A percentile compares a stretch with the other conserved stretches of the same genome.
These are phyloP conservation scores for Sclerodermus sp. DNA, from an alignment of 2,888 invertebrate genomes.

Conservation along the genomic window DNA sequence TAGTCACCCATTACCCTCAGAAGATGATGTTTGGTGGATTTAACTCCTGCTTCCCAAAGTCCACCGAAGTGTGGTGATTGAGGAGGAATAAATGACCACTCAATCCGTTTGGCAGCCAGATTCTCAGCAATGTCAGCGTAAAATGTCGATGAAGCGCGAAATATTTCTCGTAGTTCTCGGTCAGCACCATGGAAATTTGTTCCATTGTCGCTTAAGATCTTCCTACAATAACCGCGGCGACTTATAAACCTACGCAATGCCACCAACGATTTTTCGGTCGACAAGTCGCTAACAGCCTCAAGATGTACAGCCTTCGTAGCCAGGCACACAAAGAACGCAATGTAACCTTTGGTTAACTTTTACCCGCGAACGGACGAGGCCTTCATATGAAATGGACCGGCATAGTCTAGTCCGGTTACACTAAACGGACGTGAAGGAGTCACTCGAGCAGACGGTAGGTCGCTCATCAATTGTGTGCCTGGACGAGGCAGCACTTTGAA, in stretches of 20 bases:
- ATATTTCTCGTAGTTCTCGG: too few relatives aligned
- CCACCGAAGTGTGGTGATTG: constrained; percentile 32
- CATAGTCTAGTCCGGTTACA: too few relatives aligned
- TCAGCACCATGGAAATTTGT: constrained; percentile 13
- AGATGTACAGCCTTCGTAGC: constrained; percentile 9
- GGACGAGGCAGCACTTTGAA: too few relatives aligned
- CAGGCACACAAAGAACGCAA: constrained; percentile 11
- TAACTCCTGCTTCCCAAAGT: constrained; percentile 34
- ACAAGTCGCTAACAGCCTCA: neutral
- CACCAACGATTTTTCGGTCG: too few relatives aligned
- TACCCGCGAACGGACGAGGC: too few relatives aligned
- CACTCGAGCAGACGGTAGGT: too few relatives aligned
- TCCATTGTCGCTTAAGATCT: constrained; percentile 14
- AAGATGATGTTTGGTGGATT: constrained; percentile 32
- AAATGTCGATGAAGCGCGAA: neutral
- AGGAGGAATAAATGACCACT: constrained; percentile 38
- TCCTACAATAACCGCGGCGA: constrained; percentile 5
- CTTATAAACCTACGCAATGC: constrained; percentile 11
- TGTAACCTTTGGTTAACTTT: constrained; percentile 7
- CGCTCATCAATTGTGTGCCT: too few relatives aligned
- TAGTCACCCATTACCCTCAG: constrained; percentile 18
- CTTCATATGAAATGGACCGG: too few relatives aligned
- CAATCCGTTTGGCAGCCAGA: constrained; percentile 11
- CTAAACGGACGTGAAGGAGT: too few relatives aligned
- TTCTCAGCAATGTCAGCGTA: too few relatives aligned